These are phyloP conservation scores for Meriones psammophilus DNA, from an alignment of 2,797 vertebrate genomes.

Conservation along the genomic window DNA sequence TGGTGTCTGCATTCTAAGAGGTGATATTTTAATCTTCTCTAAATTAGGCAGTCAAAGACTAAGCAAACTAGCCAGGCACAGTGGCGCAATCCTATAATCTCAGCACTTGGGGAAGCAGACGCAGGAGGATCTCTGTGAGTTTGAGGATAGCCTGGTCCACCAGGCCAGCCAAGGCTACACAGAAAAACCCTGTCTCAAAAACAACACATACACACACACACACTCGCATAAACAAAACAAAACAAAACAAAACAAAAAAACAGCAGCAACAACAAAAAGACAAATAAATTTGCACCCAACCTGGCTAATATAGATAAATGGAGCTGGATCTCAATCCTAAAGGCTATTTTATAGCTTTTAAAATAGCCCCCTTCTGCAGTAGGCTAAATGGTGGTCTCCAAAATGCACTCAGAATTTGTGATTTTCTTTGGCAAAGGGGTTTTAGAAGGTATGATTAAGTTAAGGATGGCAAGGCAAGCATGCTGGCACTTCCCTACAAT, in stretches of 20 bases:
- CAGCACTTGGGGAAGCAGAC: too few species aligned
- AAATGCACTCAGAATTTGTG: neutral
- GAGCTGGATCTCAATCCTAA: conserved; percentile 27
- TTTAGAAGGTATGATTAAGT: conserved; percentile 16
- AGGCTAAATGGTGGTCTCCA: neutral
- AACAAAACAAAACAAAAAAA: too few species aligned
- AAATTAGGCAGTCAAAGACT: conserved; percentile 27
- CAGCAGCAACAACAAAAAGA: neutral
- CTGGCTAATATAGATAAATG: neutral
- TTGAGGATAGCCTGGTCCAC: too few species aligned
- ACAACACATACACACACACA: too few species aligned
- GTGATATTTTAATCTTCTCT: conserved; percentile 41
- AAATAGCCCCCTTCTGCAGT: neutral
- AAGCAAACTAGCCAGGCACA: neutral
- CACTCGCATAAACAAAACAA: too few species aligned
- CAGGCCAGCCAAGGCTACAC: too few species aligned
- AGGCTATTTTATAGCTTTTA: neutral
- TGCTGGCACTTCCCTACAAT: neutral
- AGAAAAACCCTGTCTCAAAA: too few species aligned
- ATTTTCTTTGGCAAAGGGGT: conserved; percentile 31
- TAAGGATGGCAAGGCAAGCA: neutral
- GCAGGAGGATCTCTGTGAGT: too few species aligned
- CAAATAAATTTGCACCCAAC: neutral
- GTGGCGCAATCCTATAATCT: too few species aligned
- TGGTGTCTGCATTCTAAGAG: neutral